A percentile compares a stretch with the other conserved stretches of the same genome.
phyloP scores from a whole-genome alignment of 2,888 invertebrate species.

The Athalia circularis region DNA sequence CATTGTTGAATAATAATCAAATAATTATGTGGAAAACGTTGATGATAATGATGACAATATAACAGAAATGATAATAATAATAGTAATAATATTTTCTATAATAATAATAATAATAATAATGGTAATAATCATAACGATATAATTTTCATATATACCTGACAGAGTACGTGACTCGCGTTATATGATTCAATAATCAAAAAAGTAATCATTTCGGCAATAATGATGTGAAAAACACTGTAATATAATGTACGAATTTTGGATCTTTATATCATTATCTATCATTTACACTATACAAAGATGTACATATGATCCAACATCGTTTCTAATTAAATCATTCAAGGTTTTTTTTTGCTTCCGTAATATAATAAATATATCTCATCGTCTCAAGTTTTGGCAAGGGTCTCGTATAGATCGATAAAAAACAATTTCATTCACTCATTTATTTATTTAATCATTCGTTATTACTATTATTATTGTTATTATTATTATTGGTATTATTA shows the following conservation, averaged over 20 bases:
- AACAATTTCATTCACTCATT: slow-evolving; percentile 55
- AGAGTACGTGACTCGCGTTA: no score
- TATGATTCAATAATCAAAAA: no score
- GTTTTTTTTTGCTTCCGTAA: slow-evolving; percentile 43
- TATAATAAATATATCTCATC: slow-evolving; percentile 55
- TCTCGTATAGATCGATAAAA: slow-evolving; percentile 60
- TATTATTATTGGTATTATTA: neutral
- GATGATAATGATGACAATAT: neutral
- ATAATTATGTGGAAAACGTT: slow-evolving; percentile 9
- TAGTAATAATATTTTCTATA: slow-evolving; percentile 11
- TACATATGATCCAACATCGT: slow-evolving; percentile 68
- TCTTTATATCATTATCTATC: slow-evolving; percentile 36
- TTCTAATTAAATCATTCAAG: slow-evolving; percentile 55
- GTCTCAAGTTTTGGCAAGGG: slow-evolving; percentile 69
- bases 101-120: neutral
- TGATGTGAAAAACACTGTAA: no score
- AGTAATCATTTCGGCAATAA: no score
- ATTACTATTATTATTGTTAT: slow-evolving; percentile 2
- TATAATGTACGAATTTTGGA: slow-evolving; percentile 1
- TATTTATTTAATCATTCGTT: slow-evolving; percentile 39
- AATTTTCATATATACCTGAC: no score
- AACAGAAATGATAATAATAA: neutral
- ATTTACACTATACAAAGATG: slow-evolving; percentile 69
- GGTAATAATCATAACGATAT: neutral
- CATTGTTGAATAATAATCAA: slow-evolving; percentile 5